phyloP scores from a whole-genome alignment of 1,140 invertebrate genomes.

The Wiebesia pumilae region DNA sequence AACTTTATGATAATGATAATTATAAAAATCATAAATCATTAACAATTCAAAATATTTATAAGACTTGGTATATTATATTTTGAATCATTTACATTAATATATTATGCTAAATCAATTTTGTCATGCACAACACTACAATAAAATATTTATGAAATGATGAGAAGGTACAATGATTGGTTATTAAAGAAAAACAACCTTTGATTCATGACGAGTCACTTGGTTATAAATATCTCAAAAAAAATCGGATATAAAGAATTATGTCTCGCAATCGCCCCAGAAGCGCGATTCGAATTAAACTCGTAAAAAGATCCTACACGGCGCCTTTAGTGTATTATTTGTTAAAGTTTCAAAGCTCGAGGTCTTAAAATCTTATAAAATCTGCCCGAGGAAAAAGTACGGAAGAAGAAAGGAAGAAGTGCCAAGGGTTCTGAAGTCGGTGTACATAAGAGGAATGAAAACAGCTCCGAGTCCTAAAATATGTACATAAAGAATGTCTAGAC shows the following conservation, averaged over 20 bases:
- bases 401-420: background rate
- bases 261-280: background rate
- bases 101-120: too few species aligned
- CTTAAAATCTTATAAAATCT: background rate
- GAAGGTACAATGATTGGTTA: background rate
- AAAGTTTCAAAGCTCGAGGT: background rate
- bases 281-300: background rate
- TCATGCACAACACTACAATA: too few species aligned
- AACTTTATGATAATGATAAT: too few species aligned
- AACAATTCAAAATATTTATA: too few species aligned
- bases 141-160: background rate
- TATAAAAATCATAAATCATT: too few species aligned
- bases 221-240: background rate
- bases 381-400: background rate
- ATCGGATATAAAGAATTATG: background rate
- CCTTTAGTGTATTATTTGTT: background rate
- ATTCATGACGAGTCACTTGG: background rate
- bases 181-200: background rate
- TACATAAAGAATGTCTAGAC: background rate
- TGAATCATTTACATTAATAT: too few species aligned
- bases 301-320: background rate
- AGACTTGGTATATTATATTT: too few species aligned
- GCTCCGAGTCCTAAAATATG: background rate
- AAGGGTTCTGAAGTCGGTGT: background rate
- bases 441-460: too few species aligned